phyloP scores from a whole-genome alignment of 2,888 invertebrate genomes.

The Atethmia centrago region DNA sequence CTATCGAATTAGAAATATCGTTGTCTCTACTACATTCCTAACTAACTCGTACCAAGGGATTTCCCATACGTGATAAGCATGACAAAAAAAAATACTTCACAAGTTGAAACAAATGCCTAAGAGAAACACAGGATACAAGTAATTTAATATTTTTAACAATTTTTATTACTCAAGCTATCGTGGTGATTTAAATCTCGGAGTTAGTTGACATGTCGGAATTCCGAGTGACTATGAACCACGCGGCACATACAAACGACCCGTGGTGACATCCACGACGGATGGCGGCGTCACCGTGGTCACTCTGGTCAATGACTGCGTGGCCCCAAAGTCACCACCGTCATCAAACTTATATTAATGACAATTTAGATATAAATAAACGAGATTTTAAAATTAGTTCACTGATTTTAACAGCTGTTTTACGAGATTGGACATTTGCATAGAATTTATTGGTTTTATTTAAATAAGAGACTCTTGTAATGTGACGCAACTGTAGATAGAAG shows the following conservation, averaged over 20 bases:
- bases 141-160: slow-evolving; percentile 46
- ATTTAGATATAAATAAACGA: slow-evolving; percentile 24
- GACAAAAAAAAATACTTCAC: slow-evolving; percentile 6
- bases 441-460: slow-evolving; percentile 27
- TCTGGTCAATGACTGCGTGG: slow-evolving; percentile 53
- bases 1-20: slow-evolving; percentile 1
- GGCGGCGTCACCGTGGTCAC: slow-evolving; percentile 19
- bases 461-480: slow-evolving; percentile 7
- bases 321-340: slow-evolving; percentile 50
- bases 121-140: slow-evolving; percentile 43
- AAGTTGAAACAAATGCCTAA: slow-evolving; percentile 29
- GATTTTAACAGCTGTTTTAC: slow-evolving; percentile 46
- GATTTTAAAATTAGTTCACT: slow-evolving; percentile 47
- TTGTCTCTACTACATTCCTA: slow-evolving; percentile 8
- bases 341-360: slow-evolving; percentile 16
- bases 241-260: slow-evolving; percentile 41
- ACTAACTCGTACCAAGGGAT: slow-evolving; percentile 8
- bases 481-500: slow-evolving; percentile 10
- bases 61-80: slow-evolving; percentile 26
- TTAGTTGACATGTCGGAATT: slow-evolving; percentile 42
- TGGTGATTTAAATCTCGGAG: slow-evolving; percentile 39
- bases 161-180: slow-evolving; percentile 41
- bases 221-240: slow-evolving; percentile 24
- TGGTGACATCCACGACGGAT: slow-evolving; percentile 35
- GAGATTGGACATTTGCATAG: slow-evolving; percentile 44